Evolutionary conservation across 2,888 invertebrate species (phyloP), one percentile per base, ranked within the genome.

Genomic region (Drosophila tanythrix): DNA sequence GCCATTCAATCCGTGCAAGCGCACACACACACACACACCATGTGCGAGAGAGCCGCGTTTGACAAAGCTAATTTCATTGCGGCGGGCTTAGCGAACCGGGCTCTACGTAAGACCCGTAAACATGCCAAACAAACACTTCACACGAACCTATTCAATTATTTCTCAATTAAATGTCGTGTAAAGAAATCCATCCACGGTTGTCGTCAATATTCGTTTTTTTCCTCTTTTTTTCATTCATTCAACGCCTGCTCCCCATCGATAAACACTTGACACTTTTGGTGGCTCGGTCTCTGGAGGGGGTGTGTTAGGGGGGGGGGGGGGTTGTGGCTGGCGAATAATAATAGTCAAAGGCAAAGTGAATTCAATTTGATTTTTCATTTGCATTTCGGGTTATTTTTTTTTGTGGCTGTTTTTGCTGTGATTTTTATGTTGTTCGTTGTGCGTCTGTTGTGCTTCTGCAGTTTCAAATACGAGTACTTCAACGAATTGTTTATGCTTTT

Each of bases 61-160:
- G 89, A 88, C 89, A 88, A 88, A 88, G 87, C 87, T 88, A 89
- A 88, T 88, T 89, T 89, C 84, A 70, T 74, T 74, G 74, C 73
- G 81, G 57, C 76, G 64, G 63, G 61, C 55, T 63, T 64, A 67
- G 71, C 68, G 63, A 73, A 70, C 62, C 69, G 64, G 70, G 64
- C 52, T 63, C 50, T 31, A 58, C 60, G 52, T 65, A 69, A 67
- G 74, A 57, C 69, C 69, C 61, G 77, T 74, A 74, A 77, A 82
- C 75, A 38, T 56, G 86, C 82, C 84, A 87, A 88, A 88, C 88
- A 86, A 86, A 88, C 91, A 91, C 92, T 92, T 91, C 91, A 91
- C 91, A 88, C 92, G 91, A 46, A 91, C 85, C 91, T 85, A 91
- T 91, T 92, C 91, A 92, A 92, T 91, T 92, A 91, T 92, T 90